These are phyloP conservation scores for Eulemur rufifrons DNA, from an alignment of 2,113 vertebrate species.

Conservation along the genomic window DNA sequence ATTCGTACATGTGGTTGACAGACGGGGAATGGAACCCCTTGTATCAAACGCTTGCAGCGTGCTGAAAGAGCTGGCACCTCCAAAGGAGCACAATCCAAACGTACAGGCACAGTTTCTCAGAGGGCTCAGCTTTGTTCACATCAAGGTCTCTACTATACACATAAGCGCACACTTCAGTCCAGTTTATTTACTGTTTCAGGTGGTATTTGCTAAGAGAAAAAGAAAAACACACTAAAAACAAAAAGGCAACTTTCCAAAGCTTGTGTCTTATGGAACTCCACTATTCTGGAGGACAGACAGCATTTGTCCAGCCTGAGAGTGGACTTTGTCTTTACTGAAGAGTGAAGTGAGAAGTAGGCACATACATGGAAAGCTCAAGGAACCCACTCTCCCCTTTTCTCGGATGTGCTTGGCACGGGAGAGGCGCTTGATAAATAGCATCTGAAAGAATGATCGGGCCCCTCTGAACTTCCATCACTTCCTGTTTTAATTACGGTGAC, in stretches of 20 bases:
- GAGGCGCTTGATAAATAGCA: fast-evolving
- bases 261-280: fast-evolving
- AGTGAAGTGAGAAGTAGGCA: fast-evolving
- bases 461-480: fast-evolving
- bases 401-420: fast-evolving
- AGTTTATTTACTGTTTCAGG: neutral
- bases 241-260: neutral
- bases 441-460: fast-evolving
- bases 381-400: too few relatives aligned
- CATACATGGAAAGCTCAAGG: neutral
- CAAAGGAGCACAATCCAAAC: fast-evolving
- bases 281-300: fast-evolving
- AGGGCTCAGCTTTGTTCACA: neutral
- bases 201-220: neutral
- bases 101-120: fast-evolving
- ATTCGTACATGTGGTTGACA: fast-evolving
- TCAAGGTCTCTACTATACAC: too few relatives aligned
- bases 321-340: neutral
- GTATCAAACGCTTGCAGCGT: neutral
- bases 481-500: fast-evolving
- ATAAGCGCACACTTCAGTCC: neutral
- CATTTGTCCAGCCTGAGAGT: too few relatives aligned
- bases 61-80: neutral
- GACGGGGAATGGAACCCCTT: fast-evolving
- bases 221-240: neutral